These are phyloP conservation scores for Iguana delicatissima DNA, from an alignment of 2,797 vertebrate genomes.

Conservation along the genomic window DNA sequence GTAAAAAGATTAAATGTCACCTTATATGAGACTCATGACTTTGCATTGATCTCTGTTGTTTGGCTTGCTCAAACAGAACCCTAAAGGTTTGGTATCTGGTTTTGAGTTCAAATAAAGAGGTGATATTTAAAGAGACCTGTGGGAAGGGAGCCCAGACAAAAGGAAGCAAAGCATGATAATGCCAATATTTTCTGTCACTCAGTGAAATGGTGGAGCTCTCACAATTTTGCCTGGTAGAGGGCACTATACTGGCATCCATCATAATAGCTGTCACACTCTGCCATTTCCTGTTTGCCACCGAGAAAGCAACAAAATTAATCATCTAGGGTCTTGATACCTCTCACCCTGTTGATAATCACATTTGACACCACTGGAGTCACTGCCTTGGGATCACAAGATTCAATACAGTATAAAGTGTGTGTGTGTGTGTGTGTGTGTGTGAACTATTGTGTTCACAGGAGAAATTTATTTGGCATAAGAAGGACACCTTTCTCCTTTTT, in stretches of 20 bases:
- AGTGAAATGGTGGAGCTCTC: conserved; percentile 58
- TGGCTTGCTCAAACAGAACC: conserved; percentile 58
- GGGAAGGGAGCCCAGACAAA: conserved; percentile 50
- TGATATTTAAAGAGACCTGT: conserved; percentile 59
- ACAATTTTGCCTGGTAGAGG: conserved; percentile 40
- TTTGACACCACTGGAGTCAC: conserved; percentile 4
- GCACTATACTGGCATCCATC: conserved; percentile 63
- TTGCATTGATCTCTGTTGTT: conserved; percentile 58
- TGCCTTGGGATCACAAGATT: background rate
- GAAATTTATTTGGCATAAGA: background rate
- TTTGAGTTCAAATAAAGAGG: conserved; percentile 40
- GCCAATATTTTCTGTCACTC: conserved; percentile 67
- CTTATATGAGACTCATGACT: conserved; percentile 36
- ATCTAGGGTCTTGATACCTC: background rate
- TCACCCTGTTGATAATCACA: background rate
- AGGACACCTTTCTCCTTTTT: background rate
- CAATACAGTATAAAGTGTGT: background rate
- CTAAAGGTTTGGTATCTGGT: conserved; percentile 47
- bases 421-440: background rate
- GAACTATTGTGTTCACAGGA: background rate
- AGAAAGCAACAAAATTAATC: conserved; percentile 48
- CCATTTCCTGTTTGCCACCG: background rate
- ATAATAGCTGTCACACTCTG: conserved; percentile 57
- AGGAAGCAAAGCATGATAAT: conserved; percentile 33
- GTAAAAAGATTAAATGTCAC: conserved; percentile 6